Evolutionary conservation across 2,888 invertebrate species (phyloP).

Genomic region (Euspilapteryx auroguttella): DNA sequence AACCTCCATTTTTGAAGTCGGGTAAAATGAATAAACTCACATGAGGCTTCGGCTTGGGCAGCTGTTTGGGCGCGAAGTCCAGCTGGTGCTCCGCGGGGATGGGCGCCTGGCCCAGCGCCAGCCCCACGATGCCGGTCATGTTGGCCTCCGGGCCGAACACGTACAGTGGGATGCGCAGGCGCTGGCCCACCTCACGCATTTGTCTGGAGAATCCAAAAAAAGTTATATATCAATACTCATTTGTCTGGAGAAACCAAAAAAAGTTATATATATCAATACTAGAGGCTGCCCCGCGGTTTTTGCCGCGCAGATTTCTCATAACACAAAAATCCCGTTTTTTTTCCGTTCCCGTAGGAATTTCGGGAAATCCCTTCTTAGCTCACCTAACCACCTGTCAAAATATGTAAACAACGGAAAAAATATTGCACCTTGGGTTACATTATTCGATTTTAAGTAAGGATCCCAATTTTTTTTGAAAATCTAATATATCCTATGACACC

Average conservation of each 20-base stretch:
- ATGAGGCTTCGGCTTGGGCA: slow-evolving; percentile 29
- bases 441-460: too few relatives aligned
- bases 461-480: too few relatives aligned
- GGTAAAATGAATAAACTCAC: too few relatives aligned
- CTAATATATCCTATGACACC: too few relatives aligned
- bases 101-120: slow-evolving; percentile 89
- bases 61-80: slow-evolving; percentile 49
- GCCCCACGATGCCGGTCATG: slow-evolving; percentile 99
- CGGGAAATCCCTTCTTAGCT: too few relatives aligned
- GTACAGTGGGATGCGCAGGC: slow-evolving; percentile 87
- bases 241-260: slow-evolving; percentile 44
- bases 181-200: slow-evolving; percentile 87
- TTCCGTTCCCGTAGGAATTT: too few relatives aligned
- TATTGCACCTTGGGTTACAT: too few relatives aligned
- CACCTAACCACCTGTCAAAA: too few relatives aligned
- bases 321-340: too few relatives aligned
- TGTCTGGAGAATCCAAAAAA: slow-evolving; percentile 42
- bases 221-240: slow-evolving; percentile 63
- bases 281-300: not conserved
- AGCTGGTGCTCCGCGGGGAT: slow-evolving; percentile 73
- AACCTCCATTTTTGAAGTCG: too few relatives aligned
- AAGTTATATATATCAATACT: not conserved
- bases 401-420: too few relatives aligned
- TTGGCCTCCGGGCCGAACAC: slow-evolving; percentile 99
- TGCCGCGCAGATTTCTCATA: not conserved